phyloP scores from a whole-genome alignment of 2,113 vertebrate genomes.

The Malurus melanocephalus region DNA sequence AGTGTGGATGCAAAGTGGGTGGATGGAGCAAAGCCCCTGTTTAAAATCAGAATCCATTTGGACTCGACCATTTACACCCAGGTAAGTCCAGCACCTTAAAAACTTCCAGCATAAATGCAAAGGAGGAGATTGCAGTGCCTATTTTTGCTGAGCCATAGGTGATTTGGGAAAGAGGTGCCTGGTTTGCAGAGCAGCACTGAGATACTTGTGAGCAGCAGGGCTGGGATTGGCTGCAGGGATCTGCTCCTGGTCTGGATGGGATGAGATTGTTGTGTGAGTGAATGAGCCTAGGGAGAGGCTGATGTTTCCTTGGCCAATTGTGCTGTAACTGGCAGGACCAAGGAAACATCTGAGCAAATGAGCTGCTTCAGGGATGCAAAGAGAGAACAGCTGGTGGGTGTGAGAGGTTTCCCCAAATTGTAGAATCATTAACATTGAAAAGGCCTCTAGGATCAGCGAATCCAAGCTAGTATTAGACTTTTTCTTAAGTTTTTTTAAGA shows the following conservation, averaged over 20 bases:
- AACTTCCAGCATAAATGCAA: not conserved
- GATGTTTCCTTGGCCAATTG: not conserved
- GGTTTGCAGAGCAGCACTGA: not conserved
- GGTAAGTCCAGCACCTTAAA: slow-evolving; percentile 64
- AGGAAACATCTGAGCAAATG: not conserved
- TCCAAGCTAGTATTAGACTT: not conserved
- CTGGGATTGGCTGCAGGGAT: not conserved
- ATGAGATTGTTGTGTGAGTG: not conserved
- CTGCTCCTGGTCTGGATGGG: not conserved
- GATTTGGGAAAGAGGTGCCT: not conserved
- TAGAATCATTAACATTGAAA: not conserved
- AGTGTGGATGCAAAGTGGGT: slow-evolving; percentile 90
- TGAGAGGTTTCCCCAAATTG: not conserved
- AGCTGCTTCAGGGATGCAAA: not conserved
- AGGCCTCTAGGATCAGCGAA: accelerated
- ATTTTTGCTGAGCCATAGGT: not conserved
- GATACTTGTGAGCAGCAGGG: not conserved
- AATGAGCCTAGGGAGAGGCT: not conserved
- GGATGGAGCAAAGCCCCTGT: slow-evolving; percentile 88
- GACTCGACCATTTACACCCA: slow-evolving; percentile 93
- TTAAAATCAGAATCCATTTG: slow-evolving; percentile 87
- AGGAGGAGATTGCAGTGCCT: not conserved
- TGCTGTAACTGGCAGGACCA: not conserved
- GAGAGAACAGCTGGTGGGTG: not conserved
- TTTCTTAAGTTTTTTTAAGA: not conserved